Conservation (phyloP, 1,140 invertebrate genomes). For the Pseudomyrmex dendroicus region DNA sequence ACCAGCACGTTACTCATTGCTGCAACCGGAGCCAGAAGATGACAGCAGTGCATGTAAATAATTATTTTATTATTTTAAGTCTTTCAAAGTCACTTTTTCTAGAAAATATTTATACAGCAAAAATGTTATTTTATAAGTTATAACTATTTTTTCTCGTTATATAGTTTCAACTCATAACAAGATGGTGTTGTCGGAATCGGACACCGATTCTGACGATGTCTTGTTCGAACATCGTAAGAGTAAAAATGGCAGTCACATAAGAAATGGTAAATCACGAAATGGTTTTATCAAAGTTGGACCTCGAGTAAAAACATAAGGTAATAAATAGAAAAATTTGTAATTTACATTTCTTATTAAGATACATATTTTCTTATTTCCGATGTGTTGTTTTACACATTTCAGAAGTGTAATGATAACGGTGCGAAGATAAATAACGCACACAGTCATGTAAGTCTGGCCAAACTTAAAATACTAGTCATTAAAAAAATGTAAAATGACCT, state of each 20-base stretch:
- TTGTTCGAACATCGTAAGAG: conserved; percentile 82
- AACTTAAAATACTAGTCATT: conserved; percentile 75
- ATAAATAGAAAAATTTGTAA: conserved; percentile 16
- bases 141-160: conserved; percentile 44
- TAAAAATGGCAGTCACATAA: conserved; percentile 76
- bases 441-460: conserved; percentile 64
- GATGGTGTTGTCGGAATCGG: conserved; percentile 82
- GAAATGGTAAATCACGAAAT: conserved; percentile 81
- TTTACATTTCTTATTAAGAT: not conserved
- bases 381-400: conserved; percentile 32
- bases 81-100: not conserved
- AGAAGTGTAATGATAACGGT: conserved; percentile 31
- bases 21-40: conserved; percentile 82
- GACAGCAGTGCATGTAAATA: conserved; percentile 80
- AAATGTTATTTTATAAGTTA: not conserved
- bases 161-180: conserved; percentile 81
- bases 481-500: conserved; percentile 65
- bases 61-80: conserved; percentile 33
- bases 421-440: conserved; percentile 56
- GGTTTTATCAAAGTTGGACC: conserved; percentile 79
- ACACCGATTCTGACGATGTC: conserved; percentile 83
- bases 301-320: conserved; percentile 80
- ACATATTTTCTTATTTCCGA: not conserved
- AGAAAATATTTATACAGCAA: conserved; percentile 4
- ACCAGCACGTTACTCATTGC: conserved; percentile 81